Evolutionary conservation across 2,888 invertebrate species (phyloP).

Genomic region (Netelia virgata): DNA sequence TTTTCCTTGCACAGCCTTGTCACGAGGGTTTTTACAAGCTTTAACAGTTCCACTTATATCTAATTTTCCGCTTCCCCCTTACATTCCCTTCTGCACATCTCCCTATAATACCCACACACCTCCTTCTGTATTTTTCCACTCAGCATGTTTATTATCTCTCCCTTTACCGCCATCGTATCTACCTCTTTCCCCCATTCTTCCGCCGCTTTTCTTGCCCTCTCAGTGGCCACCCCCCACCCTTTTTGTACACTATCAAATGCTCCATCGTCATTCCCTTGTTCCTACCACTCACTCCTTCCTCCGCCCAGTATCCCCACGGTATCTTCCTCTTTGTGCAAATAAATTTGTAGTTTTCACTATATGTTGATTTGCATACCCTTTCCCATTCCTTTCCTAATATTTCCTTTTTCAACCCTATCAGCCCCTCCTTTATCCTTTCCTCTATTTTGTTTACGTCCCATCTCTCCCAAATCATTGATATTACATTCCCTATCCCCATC

Average conservation of each 20-base stretch:
- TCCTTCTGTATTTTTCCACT: slow-evolving; percentile 2
- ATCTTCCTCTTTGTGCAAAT: not conserved
- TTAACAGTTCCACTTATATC: not conserved
- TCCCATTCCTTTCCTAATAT: not conserved
- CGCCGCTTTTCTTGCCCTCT: not conserved
- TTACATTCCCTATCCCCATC: slow-evolving; percentile 5
- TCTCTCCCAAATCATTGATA: slow-evolving; percentile 3
- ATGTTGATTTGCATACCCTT: not conserved
- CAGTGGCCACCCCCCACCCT: slow-evolving; percentile 1
- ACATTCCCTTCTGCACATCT: slow-evolving; percentile 6
- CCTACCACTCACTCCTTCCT: not conserved
- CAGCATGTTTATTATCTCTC: slow-evolving; percentile 14
- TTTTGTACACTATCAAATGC: slow-evolving; percentile 21
- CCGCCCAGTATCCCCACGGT: slow-evolving; percentile 13
- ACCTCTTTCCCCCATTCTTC: slow-evolving; percentile 4
- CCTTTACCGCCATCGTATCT: not conserved
- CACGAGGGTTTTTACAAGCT: not conserved
- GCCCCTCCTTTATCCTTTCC: not conserved
- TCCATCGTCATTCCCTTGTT: slow-evolving; percentile 16
- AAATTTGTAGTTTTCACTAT: not conserved
- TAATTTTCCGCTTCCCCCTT: not conserved
- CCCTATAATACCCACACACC: slow-evolving; percentile 20
- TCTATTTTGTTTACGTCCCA: not conserved
- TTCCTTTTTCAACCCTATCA: not conserved
- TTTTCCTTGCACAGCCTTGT: slow-evolving; percentile 25